Percentiles rank a stretch among this genome's conserved stretches.
Evolutionary conservation across 2,113 vertebrate species (phyloP).

Genomic region (Thermophis baileyi): DNA sequence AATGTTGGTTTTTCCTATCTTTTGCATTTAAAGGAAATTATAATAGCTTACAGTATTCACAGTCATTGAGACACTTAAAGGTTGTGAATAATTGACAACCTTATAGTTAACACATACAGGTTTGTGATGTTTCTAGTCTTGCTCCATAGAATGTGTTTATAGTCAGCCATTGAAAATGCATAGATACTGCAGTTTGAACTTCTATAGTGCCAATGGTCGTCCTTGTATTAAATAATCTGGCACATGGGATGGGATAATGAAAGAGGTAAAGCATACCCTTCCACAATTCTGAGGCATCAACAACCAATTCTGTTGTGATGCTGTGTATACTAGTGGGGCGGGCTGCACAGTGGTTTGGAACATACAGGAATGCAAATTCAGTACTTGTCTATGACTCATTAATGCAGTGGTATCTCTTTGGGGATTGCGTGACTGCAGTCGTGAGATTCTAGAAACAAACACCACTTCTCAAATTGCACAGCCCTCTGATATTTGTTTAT

Average conservation of each 20-base stretch:
- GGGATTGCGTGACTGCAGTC: not conserved
- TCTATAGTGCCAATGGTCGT: not conserved
- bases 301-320: not conserved
- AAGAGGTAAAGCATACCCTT: not conserved
- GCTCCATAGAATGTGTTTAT: not conserved
- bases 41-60: not conserved
- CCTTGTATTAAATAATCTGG: not conserved
- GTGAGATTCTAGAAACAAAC: not conserved
- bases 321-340: not conserved
- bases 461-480: not conserved
- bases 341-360: not conserved
- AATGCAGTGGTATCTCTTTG: not conserved
- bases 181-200: not conserved
- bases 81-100: not conserved
- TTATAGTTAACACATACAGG: not conserved
- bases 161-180: not conserved
- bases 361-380: not conserved
- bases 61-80: not conserved
- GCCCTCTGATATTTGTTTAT: not conserved
- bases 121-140: not conserved
- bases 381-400: not conserved
- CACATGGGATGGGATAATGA: not conserved
- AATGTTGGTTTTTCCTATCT: not conserved
- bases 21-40: not conserved
- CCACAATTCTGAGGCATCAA: not conserved